These are phyloP conservation scores for Calycopis cecrops DNA, from an alignment of 1,140 invertebrate genomes.

Conservation along the genomic window DNA sequence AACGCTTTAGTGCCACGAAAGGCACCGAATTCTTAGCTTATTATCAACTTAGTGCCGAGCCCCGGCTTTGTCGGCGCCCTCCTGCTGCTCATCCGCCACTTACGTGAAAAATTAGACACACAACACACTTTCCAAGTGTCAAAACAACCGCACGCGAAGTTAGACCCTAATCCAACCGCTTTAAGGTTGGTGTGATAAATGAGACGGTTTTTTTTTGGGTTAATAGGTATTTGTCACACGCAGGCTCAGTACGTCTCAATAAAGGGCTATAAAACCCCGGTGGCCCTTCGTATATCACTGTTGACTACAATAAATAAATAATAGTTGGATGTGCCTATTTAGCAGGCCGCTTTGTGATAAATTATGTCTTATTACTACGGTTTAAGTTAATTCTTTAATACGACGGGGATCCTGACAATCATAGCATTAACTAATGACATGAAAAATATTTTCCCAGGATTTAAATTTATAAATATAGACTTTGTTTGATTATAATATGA, in stretches of 20 bases:
- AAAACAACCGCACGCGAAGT: neutral
- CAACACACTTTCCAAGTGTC: constrained; percentile 15
- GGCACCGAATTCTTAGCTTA: constrained; percentile 40
- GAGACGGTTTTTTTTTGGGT: constrained; percentile 6
- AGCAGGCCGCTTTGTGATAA: constrained; percentile 17
- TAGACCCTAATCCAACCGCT: neutral
- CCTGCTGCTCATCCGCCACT: constrained; percentile 49
- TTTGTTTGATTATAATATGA: too few species aligned
- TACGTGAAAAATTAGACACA: constrained; percentile 61
- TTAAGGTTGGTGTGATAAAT: neutral
- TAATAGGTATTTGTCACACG: constrained; percentile 38
- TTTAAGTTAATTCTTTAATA: neutral
- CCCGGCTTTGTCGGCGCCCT: constrained; percentile 63
- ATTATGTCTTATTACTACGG: constrained; percentile 1
- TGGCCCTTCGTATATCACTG: constrained; percentile 55
- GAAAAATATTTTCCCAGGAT: too few species aligned
- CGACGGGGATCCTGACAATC: too few species aligned
- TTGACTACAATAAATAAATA: constrained; percentile 49
- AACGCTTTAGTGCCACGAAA: constrained; percentile 28
- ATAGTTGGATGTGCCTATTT: constrained; percentile 34
- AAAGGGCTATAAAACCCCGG: constrained; percentile 42
- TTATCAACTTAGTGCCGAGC: constrained; percentile 45
- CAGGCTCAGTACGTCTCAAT: constrained; percentile 41
- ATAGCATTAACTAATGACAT: too few species aligned
- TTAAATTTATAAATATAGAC: too few species aligned